A percentile compares a stretch with the other conserved stretches of the same genome.
Evolutionary conservation across 2,888 invertebrate species (phyloP).

Genomic region (Aphodius granarius): DNA sequence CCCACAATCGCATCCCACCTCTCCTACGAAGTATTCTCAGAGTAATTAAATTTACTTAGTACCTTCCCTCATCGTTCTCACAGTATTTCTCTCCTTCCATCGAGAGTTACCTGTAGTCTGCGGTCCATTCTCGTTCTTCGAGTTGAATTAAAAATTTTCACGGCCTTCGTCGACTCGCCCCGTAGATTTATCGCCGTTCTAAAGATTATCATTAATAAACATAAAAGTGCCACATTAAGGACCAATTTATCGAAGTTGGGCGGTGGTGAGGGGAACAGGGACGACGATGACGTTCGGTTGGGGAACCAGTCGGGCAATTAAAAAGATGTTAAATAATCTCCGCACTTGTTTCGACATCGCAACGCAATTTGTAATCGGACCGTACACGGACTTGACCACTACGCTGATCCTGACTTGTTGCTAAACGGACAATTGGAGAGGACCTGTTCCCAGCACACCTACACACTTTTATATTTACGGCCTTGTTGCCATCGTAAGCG

Average conservation of each 20-base stretch:
- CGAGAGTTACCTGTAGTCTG: not conserved
- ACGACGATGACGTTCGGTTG: not conserved
- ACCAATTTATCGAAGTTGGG: not conserved
- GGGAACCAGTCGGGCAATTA: not conserved
- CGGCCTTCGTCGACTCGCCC: not conserved
- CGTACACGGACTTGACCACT: not conserved
- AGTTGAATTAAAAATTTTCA: not conserved
- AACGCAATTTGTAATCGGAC: not conserved
- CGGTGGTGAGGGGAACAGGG: not conserved
- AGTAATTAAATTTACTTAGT: not conserved
- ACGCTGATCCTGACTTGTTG: too few relatives aligned
- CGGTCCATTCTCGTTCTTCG: not conserved
- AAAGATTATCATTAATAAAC: not conserved
- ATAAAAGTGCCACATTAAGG: not conserved
- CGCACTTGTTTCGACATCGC: not conserved
- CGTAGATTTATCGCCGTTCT: not conserved
- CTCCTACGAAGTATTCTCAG: not conserved
- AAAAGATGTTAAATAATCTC: not conserved
- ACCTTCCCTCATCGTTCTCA: not conserved
- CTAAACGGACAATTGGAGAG: conserved; percentile 14
- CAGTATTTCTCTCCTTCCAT: not conserved
- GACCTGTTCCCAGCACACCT: conserved; percentile 5
- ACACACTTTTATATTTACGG: conserved; percentile 9
- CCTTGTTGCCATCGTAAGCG: not conserved
- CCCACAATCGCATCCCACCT: not conserved